Percentiles rank a stretch among this genome's conserved stretches.
Evolutionary conservation across 2,888 invertebrate species (phyloP).

Genomic region (Xestia ashworthii): DNA sequence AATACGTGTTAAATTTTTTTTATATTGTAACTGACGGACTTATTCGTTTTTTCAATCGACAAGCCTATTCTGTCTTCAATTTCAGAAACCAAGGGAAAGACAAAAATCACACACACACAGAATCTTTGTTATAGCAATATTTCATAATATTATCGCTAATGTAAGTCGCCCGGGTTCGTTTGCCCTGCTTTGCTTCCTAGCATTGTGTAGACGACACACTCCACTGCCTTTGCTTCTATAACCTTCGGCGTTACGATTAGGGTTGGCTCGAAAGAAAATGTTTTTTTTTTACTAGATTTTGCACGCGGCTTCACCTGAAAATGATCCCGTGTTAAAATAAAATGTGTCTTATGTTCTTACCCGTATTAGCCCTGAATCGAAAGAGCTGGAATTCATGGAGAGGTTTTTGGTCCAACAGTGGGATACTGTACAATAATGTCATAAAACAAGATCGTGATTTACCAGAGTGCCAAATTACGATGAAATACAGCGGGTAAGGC

Average conservation of each 20-base stretch:
- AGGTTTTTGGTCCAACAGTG: too few species aligned
- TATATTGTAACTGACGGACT: too few species aligned
- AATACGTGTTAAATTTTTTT: too few species aligned
- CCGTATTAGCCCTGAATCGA: too few species aligned
- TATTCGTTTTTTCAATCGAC: too few species aligned
- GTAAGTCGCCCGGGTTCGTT: conserved; percentile 79
- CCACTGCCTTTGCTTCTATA: conserved; percentile 71
- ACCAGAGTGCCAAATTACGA: too few species aligned
- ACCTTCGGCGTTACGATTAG: conserved; percentile 58
- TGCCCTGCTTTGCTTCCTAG: conserved; percentile 71
- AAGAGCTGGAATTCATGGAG: too few species aligned
- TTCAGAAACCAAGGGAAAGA: conserved; percentile 26
- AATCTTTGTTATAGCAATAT: conserved; percentile 73
- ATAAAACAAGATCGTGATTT: too few species aligned
- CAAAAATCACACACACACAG: conserved; percentile 24
- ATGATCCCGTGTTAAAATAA: too few species aligned
- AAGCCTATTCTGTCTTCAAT: conserved; percentile 9
- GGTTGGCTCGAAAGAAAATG: conserved; percentile 40
- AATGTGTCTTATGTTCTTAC: too few species aligned
- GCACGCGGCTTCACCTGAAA: background rate
- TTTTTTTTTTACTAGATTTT: background rate
- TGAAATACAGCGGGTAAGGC: too few species aligned
- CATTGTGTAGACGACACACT: conserved; percentile 72
- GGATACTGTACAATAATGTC: too few species aligned
- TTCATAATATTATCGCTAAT: conserved; percentile 88